Evolutionary conservation across 2,888 invertebrate species (phyloP).

Genomic region (Melieria omissa): DNA sequence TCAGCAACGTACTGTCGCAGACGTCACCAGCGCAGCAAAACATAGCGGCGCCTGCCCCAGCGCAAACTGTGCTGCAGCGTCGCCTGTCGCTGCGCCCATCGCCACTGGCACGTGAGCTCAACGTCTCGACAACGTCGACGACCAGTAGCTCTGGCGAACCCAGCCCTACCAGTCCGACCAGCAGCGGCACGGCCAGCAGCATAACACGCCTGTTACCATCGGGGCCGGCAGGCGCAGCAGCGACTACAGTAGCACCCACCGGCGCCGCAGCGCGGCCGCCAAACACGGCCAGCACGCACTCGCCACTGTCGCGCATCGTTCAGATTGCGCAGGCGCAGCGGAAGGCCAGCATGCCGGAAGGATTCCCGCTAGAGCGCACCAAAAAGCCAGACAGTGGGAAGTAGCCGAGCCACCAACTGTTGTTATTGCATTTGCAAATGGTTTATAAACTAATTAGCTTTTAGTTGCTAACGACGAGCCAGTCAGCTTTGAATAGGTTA

Average conservation of each 20-base stretch:
- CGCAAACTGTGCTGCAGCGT: constrained; percentile 61
- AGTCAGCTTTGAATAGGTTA: too few relatives aligned
- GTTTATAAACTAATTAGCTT: too few relatives aligned
- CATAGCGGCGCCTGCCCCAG: constrained; percentile 42
- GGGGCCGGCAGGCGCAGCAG: constrained; percentile 15
- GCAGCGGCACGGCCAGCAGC: constrained; percentile 34
- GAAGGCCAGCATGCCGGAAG: constrained; percentile 62
- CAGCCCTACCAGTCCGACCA: constrained; percentile 40
- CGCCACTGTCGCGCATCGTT: constrained; percentile 64
- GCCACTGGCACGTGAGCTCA: constrained; percentile 61
- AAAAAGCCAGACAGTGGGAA: constrained; percentile 9
- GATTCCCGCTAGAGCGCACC: constrained; percentile 31
- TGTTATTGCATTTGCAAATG: too few relatives aligned
- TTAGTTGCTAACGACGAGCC: too few relatives aligned
- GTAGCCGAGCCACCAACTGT: too few relatives aligned
- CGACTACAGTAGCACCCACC: constrained; percentile 25
- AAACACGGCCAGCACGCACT: constrained; percentile 64
- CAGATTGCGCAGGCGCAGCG: constrained; percentile 66
- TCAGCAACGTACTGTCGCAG: constrained; percentile 29
- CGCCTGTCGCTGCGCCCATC: constrained; percentile 64
- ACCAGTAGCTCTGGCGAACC: constrained; percentile 34
- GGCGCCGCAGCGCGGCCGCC: constrained; percentile 45
- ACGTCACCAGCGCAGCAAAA: constrained; percentile 36
- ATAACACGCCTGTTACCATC: constrained; percentile 50
- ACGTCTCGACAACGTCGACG: constrained; percentile 39